Conservation (phyloP, 1,140 invertebrate genomes). For the Sweltsa coloradensis region DNA sequence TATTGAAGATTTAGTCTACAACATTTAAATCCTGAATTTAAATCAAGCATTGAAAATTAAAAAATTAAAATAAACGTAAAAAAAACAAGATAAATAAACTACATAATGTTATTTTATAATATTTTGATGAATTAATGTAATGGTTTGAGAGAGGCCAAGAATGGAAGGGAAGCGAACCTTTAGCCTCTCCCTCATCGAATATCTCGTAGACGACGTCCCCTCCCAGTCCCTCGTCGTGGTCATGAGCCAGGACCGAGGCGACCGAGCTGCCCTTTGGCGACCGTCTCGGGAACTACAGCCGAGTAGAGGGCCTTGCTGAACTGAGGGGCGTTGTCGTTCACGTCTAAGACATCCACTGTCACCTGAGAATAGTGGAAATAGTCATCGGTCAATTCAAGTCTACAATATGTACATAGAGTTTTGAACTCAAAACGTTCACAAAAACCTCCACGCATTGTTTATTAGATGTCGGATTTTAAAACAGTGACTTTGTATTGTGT, state of each 20-base stretch:
- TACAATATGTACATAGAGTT: slow-evolving; percentile 5
- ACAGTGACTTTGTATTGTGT: too few species aligned
- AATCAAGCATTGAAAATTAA: too few species aligned
- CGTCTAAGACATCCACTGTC: slow-evolving; percentile 59
- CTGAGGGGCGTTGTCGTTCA: slow-evolving; percentile 67
- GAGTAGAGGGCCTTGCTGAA: slow-evolving; percentile 26
- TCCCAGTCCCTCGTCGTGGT: slow-evolving; percentile 59
- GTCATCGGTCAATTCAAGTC: slow-evolving; percentile 11
- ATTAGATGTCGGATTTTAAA: too few species aligned
- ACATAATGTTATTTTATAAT: too few species aligned
- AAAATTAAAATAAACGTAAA: too few species aligned
- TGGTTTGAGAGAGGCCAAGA: too few species aligned
- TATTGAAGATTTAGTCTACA: too few species aligned
- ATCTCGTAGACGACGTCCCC: slow-evolving; percentile 55
- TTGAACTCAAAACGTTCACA: neutral
- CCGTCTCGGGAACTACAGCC: slow-evolving; percentile 63
- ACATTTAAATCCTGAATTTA: too few species aligned
- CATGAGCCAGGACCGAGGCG: slow-evolving; percentile 62
- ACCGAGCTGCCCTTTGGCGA: slow-evolving; percentile 46
- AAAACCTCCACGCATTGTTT: too few species aligned
- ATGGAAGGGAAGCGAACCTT: too few species aligned
- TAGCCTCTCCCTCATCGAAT: slow-evolving; percentile 55
- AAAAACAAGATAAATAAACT: too few species aligned
- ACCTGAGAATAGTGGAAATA: slow-evolving; percentile 26
- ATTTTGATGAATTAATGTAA: too few species aligned